Evolutionary conservation across 1,140 invertebrate genomes (phyloP).

Genomic region (Drosophila pachea): DNA sequence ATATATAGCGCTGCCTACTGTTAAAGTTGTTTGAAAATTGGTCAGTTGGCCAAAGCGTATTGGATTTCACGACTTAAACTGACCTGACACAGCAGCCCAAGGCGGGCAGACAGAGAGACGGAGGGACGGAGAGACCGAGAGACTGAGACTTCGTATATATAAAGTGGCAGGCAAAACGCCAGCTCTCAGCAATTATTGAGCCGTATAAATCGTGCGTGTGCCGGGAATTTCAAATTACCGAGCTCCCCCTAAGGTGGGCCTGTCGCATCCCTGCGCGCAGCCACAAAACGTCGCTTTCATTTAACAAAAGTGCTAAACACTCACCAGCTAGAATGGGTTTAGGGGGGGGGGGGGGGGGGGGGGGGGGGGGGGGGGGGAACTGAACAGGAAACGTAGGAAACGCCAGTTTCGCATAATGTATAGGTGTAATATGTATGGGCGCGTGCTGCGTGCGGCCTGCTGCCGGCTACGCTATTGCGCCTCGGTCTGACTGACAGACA

Average conservation of each 20-base stretch:
- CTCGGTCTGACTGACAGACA: conserved; percentile 14
- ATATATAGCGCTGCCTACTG: not conserved
- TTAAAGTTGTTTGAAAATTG: conserved; percentile 26
- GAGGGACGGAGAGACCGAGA: too few species aligned
- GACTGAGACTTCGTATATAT: too few species aligned
- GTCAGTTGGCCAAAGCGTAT: conserved; percentile 60
- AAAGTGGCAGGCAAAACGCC: not conserved
- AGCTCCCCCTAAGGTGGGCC: conserved; percentile 1
- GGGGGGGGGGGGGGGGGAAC: not conserved
- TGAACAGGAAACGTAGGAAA: conserved; percentile 13
- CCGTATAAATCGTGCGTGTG: conserved; percentile 27
- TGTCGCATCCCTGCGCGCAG: not conserved
- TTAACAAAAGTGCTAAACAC: conserved; percentile 56
- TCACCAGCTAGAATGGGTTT: not conserved
- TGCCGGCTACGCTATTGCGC: not conserved
- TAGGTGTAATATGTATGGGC: conserved; percentile 29
- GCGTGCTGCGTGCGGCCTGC: conserved; percentile 25
- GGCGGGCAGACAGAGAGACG: too few species aligned
- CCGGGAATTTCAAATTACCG: conserved; percentile 40
- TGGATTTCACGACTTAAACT: conserved; percentile 46
- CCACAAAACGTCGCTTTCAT: conserved; percentile 40
- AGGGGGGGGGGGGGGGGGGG: not conserved
- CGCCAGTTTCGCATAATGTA: conserved; percentile 35
- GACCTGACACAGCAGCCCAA: conserved; percentile 42
- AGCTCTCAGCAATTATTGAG: not conserved